phyloP scores from a whole-genome alignment of 1,140 invertebrate species.

The Musca domestica region DNA sequence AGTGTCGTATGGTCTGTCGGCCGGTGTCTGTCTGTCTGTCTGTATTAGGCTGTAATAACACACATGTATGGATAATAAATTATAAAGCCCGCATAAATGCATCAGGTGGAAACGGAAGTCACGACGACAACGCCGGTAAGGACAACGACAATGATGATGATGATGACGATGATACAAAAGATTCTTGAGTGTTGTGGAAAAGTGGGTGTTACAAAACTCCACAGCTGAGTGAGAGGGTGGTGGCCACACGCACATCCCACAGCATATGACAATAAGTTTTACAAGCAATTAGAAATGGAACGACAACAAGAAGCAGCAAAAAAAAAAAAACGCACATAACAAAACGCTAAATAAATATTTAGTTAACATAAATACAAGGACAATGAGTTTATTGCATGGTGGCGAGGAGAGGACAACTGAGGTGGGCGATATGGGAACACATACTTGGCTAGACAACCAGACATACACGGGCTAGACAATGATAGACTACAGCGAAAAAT shows the following conservation, averaged over 20 bases:
- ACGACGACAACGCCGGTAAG: background rate
- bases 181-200: background rate
- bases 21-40: background rate
- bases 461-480: background rate
- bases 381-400: background rate
- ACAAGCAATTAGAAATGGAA: slow-evolving; percentile 17
- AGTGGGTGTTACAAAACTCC: background rate
- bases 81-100: slow-evolving; percentile 15
- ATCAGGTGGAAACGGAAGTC: slow-evolving; percentile 15
- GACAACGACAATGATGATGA: background rate
- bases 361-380: slow-evolving; percentile 7
- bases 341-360: slow-evolving; percentile 15
- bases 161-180: background rate
- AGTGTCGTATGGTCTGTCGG: background rate
- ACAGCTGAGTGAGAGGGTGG: background rate
- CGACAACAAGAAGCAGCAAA: background rate
- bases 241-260: background rate
- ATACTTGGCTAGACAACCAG: background rate
- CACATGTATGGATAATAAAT: slow-evolving; percentile 18
- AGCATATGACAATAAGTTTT: slow-evolving; percentile 16
- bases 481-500: background rate
- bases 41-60: background rate
- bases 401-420: too few species aligned
- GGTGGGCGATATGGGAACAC: background rate
- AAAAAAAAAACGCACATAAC: background rate